A percentile compares a stretch with the other conserved stretches of the same genome.
Conservation (phyloP, 2,113 vertebrate genomes). For the Phocoena phocoena region DNA sequence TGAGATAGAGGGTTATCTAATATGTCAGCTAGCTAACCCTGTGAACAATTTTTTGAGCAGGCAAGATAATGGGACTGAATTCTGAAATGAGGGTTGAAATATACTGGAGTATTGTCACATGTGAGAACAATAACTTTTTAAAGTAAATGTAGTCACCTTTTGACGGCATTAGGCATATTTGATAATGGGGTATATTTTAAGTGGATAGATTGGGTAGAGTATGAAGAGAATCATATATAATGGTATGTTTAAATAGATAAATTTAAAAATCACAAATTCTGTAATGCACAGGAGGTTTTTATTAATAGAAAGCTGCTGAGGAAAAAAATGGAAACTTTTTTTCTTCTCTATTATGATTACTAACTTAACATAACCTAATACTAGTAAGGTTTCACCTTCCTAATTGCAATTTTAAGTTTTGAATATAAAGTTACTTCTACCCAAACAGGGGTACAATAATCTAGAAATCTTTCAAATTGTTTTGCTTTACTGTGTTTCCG, state of each 20-base stretch:
- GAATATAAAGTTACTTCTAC: not conserved
- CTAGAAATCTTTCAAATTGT: not conserved
- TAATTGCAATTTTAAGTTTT: constrained; percentile 14
- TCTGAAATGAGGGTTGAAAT: constrained; percentile 80
- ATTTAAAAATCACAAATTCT: not conserved
- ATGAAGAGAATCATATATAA: constrained; percentile 36
- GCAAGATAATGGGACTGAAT: constrained; percentile 84
- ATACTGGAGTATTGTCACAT: constrained; percentile 31
- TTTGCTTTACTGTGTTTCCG: not conserved
- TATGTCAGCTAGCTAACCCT: constrained; percentile 84
- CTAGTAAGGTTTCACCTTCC: not conserved
- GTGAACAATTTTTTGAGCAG: constrained; percentile 83
- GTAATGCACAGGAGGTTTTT: not conserved
- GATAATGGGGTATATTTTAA: constrained; percentile 70
- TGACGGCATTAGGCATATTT: constrained; percentile 65
- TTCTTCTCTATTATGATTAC: not conserved
- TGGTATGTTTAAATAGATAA: constrained; percentile 44
- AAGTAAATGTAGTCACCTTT: constrained; percentile 73
- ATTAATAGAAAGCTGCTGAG: constrained; percentile 27
- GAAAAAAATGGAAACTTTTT: not conserved
- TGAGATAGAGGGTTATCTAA: constrained; percentile 84
- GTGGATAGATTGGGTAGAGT: not conserved
- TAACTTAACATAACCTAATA: not conserved
- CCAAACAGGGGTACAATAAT: not conserved
- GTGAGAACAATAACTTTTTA: constrained; percentile 6